Base-by-base conservation (phyloP, 2,113 vertebrate genomes). In the Serilophus lunatus region DNA sequence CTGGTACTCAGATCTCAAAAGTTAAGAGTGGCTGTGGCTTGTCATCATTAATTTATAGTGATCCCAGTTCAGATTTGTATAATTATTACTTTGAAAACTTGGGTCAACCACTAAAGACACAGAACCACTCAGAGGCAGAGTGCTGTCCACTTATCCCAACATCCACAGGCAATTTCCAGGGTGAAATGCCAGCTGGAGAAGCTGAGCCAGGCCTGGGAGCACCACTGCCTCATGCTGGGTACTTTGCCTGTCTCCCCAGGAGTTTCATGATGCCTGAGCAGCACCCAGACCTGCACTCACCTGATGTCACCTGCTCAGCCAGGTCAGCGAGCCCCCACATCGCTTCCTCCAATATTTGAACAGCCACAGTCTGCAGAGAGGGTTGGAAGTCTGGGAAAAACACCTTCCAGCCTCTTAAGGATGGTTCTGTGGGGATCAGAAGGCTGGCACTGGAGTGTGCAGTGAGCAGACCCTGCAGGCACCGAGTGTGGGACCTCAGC, bases 81-180 rank as follows among this genome's bases (percentile, higher is more conserved):
- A 74, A 84, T 83, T 19, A 33, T 20, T 45, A 14, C 33, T 72
- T 36, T 66, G 68, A n/a, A 28, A 82, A 64, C 44, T 28, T 15
- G 47, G 70, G 18, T 8, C 60, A 70, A 31, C 25, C 22, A 24
- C 56, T 9, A 20, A 9, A 59, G 40, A 40, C 18, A 40, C 60
- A 29, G 54, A 38, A 54, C 54, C 6, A 7, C 18, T 20, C 24
- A 18, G n/a, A 24, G 3, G 8, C 4, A 22, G 68, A 57, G 50
- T 0, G 8, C 24, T 57, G 13, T 1, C 49, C 61, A 9, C 38
- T 59, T 18, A 44, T 20, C 29, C 33, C 8, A 12, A 14, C 0
- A 38, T 4, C 57, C 81, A 60, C 0, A 2, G 83, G 47, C 40
- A 78, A 65, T 31, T 63, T 38, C 64, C 53, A 35, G 36, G 40